A percentile compares a stretch with the other conserved stretches of the same genome.
These are phyloP conservation scores for Brachionus sp. DNA, from an alignment of 1,140 invertebrate genomes.

Conservation along the genomic window DNA sequence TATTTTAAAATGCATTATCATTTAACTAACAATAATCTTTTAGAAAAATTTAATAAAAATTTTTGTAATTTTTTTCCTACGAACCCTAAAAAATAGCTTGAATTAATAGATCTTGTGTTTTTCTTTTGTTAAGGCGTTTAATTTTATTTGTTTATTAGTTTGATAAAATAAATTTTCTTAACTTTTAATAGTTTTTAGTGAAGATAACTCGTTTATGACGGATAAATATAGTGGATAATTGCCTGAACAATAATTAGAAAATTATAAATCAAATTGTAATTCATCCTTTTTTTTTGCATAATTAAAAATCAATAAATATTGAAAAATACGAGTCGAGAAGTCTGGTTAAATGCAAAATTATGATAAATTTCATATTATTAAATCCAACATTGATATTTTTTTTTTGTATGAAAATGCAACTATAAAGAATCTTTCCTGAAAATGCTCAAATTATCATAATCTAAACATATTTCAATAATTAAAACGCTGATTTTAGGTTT, in stretches of 20 bases:
- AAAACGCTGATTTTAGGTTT: not conserved
- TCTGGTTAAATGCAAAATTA: not conserved
- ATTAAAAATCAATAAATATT: conserved; percentile 26
- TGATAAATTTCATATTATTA: not conserved
- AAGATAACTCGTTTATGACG: no score
- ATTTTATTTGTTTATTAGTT: no score
- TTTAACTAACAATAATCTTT: no score
- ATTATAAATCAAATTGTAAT: conserved; percentile 1
- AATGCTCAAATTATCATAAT: not conserved
- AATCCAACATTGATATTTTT: not conserved
- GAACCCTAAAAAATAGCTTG: no score
- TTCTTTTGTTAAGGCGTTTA: no score
- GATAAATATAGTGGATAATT: no score
- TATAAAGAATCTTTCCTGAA: not conserved
- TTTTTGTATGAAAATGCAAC: not conserved
- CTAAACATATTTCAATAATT: not conserved
- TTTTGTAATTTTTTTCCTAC: no score
- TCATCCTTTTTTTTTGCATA: not conserved
- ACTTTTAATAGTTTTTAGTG: no score
- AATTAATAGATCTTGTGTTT: no score
- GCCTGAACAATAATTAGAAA: not conserved
- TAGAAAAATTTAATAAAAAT: no score
- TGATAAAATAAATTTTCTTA: no score
- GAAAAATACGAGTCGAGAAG: not conserved
- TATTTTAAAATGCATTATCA: no score